Evolutionary conservation across 2,113 vertebrate genomes (phyloP).

Genomic region (Sterna hirundo): DNA sequence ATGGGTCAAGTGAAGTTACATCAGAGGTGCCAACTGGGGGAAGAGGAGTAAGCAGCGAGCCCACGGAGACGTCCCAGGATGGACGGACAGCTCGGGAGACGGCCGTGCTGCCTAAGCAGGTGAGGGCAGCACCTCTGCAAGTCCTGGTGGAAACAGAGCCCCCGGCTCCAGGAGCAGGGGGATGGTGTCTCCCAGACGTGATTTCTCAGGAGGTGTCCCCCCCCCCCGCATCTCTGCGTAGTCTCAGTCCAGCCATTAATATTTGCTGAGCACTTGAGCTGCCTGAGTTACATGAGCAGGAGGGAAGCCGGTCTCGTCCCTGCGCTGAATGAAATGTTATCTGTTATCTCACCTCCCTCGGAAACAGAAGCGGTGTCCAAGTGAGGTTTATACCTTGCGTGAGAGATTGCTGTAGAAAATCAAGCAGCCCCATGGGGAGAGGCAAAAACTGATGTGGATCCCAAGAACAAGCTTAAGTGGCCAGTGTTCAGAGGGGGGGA

Average conservation of each 20-base stretch:
- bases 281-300: background rate
- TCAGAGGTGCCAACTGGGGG: background rate
- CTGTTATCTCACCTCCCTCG: background rate
- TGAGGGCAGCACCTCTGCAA: background rate
- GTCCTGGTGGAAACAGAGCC: background rate
- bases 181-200: background rate
- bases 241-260: background rate
- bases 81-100: background rate
- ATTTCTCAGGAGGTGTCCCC: background rate
- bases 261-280: background rate
- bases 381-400: background rate
- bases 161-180: background rate
- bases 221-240: too few relatives aligned
- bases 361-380: background rate
- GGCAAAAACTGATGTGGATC: background rate
- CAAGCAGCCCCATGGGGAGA: background rate
- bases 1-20: background rate
- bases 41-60: background rate
- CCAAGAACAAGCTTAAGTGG: background rate
- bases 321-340: rapidly evolving
- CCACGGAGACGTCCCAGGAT: background rate
- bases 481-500: background rate
- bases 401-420: background rate
- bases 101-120: background rate
- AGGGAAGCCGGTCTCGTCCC: rapidly evolving